Conservation (phyloP, 2,797 vertebrate genomes). For the Varecia variegata region DNA sequence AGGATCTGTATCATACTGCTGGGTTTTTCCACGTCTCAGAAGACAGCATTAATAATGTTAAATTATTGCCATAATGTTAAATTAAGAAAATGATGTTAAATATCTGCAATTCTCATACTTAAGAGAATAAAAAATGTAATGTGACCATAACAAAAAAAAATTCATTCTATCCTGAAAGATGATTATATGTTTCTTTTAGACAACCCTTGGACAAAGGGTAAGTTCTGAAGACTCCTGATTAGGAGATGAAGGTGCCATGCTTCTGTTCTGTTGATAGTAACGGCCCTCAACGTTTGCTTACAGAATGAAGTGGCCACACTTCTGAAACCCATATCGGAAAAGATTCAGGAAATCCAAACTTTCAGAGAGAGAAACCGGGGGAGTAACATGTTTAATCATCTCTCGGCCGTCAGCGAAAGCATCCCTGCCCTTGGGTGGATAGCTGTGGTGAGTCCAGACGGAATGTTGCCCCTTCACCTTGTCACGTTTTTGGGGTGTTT, state of each 20-base stretch:
- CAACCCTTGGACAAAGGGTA: not conserved
- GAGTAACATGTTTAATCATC: slow-evolving; percentile 95
- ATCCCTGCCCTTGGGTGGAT: slow-evolving; percentile 98
- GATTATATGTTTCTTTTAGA: not conserved
- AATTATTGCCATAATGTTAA: not conserved
- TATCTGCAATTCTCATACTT: not conserved
- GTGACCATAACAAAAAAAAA: not conserved
- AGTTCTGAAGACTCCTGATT: not conserved
- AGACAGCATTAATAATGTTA: not conserved
- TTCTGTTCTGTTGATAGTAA: slow-evolving; percentile 44
- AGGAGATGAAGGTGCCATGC: not conserved
- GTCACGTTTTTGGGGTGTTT: not conserved
- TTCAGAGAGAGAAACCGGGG: slow-evolving; percentile 96
- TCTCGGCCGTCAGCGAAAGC: slow-evolving; percentile 97
- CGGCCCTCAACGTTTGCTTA: not conserved
- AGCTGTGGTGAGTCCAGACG: slow-evolving; percentile 90
- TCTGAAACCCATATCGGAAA: slow-evolving; percentile 95
- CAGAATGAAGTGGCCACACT: slow-evolving; percentile 91
- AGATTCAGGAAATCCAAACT: slow-evolving; percentile 96
- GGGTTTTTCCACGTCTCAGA: not conserved
- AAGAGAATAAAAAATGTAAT: not conserved
- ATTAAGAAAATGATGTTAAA: not conserved
- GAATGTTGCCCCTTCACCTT: not conserved
- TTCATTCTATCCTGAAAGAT: not conserved
- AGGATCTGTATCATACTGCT: not conserved